Base-by-base conservation (phyloP, 2,888 invertebrate genomes). In the Tenodera sinensis region DNA sequence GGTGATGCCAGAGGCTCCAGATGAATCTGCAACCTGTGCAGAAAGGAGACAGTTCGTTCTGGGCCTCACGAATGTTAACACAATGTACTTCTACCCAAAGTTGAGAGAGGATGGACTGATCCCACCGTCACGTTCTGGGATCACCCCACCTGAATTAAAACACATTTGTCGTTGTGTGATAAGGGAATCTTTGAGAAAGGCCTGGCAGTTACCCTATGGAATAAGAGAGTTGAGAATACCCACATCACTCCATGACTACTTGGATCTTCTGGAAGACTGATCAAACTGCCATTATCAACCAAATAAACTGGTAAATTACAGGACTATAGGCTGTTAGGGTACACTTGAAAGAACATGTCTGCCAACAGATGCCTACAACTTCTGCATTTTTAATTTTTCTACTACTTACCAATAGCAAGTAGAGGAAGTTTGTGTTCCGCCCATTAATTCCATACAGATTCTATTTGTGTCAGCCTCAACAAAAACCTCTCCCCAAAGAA, bases 151-250 rank as follows among this genome's bases (percentile, higher is more conserved):
- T n/a, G 96, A 96, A 91, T 93, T 98, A 89, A 96, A 96, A 91
- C 97, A 97, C 93, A 93, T 97, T 4, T 96, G 96, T 91, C 94
- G 97, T 90, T 97, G 97, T 92, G 93, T 93, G 30, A 95, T 97
- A 84, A 94, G 97, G 90, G 93, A 96, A 85, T 92, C 93, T 89
- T 93, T 98, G 86, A 95, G 96, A 94, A 91, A 94, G 81, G 96
- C 96, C 92, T 96, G 96, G 93, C 96, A 96, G 91, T 92, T 98
- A 83, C 97, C 97, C 0, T 94, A 95, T 91, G 97, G 97, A 25
- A 97, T 97, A 91, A 94, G 95, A 91, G 94, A 94, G 28, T 92
- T 97, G 86, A 87, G 83, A 7, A 93, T 97, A 91, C 97, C 97
- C 0, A 93, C 94, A 83, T 93, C 94, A 54, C 92, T 97, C 90